phyloP scores from a whole-genome alignment of 1,140 invertebrate species.

The Asobara japonica region DNA sequence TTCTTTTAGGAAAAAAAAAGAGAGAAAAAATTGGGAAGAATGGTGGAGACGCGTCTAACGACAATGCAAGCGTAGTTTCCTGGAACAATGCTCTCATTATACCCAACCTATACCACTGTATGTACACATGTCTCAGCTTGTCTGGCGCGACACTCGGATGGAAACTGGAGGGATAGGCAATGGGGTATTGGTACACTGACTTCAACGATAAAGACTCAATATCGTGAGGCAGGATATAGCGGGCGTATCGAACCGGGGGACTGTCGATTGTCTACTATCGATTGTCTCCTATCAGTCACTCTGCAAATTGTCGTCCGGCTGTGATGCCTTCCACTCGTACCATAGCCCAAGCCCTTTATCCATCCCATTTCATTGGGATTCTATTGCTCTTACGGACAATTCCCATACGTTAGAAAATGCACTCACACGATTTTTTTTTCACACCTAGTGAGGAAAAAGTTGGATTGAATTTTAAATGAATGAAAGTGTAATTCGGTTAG shows the following conservation, averaged over 20 bases:
- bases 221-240: not conserved
- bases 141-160: not conserved
- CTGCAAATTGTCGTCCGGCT: constrained; percentile 27
- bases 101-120: constrained; percentile 23
- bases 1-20: too few species aligned
- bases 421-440: not conserved
- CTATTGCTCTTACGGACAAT: not conserved
- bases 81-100: constrained; percentile 65
- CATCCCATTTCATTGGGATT: not conserved
- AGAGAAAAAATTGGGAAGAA: constrained; percentile 5
- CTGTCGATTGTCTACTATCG: not conserved
- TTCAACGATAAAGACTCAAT: constrained; percentile 21
- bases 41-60: constrained; percentile 47
- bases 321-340: not conserved
- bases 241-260: constrained; percentile 1
- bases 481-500: too few species aligned
- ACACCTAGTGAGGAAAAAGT: too few species aligned
- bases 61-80: constrained; percentile 63
- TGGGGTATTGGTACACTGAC: not conserved
- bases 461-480: too few species aligned
- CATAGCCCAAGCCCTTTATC: not conserved
- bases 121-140: constrained; percentile 3
- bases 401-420: not conserved
- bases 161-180: not conserved
- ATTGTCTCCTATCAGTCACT: constrained; percentile 23